A percentile compares a stretch with the other conserved stretches of the same genome.
Evolutionary conservation across 1,140 invertebrate genomes (phyloP).

Genomic region (Bombus vancouverensis): DNA sequence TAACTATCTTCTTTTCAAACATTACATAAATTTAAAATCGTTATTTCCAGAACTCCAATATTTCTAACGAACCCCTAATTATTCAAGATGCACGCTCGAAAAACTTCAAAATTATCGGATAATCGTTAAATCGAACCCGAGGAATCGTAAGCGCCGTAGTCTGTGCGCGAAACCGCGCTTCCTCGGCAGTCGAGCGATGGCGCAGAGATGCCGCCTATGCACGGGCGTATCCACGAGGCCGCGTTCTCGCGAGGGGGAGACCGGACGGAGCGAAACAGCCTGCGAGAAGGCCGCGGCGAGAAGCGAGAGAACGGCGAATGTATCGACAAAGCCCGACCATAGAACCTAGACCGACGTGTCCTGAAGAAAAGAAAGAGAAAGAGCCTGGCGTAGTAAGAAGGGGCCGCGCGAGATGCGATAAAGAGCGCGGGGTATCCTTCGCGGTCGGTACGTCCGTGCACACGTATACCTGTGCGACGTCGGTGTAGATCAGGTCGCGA

Average conservation of each 20-base stretch:
- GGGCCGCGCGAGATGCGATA: background rate
- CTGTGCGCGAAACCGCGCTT: background rate
- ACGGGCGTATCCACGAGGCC: constrained; percentile 58
- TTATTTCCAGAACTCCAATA: no score
- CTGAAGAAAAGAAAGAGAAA: background rate
- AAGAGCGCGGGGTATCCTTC: background rate
- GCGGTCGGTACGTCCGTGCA: background rate
- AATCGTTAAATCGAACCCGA: background rate
- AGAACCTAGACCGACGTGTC: background rate
- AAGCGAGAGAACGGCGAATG: constrained; percentile 1
- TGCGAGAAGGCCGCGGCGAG: background rate
- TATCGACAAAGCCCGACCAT: background rate
- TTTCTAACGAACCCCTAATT: no score
- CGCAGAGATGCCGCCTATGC: constrained; percentile 61
- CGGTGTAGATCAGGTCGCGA: constrained; percentile 41
- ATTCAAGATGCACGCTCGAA: background rate
- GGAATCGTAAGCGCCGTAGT: background rate
- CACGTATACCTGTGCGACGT: background rate
- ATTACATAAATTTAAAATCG: no score
- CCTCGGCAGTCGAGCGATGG: constrained; percentile 15
- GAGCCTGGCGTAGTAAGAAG: background rate
- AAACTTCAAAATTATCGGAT: background rate
- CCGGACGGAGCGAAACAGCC: background rate
- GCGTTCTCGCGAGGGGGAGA: constrained; percentile 16
- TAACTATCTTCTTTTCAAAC: no score